Conservation (phyloP, 2,797 vertebrate species). For the Eulemur coronatus region DNA sequence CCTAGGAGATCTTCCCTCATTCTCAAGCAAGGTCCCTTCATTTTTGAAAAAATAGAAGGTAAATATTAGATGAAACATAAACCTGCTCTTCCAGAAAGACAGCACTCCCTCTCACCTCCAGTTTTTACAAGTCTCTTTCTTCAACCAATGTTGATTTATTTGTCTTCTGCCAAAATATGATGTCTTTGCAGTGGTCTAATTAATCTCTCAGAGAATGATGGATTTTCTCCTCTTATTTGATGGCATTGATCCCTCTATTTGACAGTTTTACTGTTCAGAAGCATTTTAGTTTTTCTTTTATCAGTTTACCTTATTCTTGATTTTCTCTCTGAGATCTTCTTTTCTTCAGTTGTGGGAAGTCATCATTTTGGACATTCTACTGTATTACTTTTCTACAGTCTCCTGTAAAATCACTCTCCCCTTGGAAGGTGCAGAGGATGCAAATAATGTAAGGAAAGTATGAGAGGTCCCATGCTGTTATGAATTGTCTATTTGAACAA, state of each 20-base stretch:
- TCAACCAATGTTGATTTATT: background rate
- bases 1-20: background rate
- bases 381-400: background rate
- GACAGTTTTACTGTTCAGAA: background rate
- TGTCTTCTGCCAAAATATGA: background rate
- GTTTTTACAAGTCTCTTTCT: background rate
- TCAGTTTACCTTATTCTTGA: background rate
- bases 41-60: background rate
- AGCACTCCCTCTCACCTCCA: background rate
- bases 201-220: background rate
- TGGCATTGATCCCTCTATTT: background rate
- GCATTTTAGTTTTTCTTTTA: background rate
- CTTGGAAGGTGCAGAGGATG: background rate
- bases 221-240: background rate
- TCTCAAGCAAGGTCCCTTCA: background rate
- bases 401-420: background rate
- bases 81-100: background rate
- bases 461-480: background rate
- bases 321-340: background rate
- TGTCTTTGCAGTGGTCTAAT: background rate
- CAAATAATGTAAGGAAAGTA: background rate
- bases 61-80: background rate
- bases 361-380: background rate
- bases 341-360: background rate
- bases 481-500: background rate